phyloP scores from a whole-genome alignment of 2,797 vertebrate genomes.

The Lithobates sylvaticus region DNA sequence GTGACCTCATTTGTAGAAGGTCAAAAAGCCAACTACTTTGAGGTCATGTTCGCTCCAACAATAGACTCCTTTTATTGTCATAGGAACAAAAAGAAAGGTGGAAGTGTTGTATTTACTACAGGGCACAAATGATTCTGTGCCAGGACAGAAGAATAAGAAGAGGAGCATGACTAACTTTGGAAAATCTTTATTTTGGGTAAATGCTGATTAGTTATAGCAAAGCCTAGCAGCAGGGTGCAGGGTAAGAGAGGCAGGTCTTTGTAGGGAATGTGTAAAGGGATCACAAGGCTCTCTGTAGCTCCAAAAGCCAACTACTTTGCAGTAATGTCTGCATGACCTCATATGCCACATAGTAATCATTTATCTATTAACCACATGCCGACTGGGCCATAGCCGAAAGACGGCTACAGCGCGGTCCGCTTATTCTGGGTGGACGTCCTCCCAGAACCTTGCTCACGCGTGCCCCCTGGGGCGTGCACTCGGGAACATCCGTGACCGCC shows the following conservation, averaged over 20 bases:
- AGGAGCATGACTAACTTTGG: background rate
- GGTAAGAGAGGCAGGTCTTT: too few species aligned
- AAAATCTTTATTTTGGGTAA: background rate
- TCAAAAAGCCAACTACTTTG: slow-evolving; percentile 24
- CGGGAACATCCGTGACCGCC: too few species aligned
- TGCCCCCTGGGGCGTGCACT: too few species aligned
- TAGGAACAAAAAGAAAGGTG: background rate
- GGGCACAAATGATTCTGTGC: background rate
- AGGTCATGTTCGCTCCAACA: slow-evolving; percentile 21
- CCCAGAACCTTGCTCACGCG: too few species aligned
- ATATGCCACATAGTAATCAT: background rate
- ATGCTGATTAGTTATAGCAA: too few species aligned
- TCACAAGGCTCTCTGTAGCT: too few species aligned
- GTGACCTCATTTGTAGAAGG: slow-evolving; percentile 27
- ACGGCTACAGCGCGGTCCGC: too few species aligned
- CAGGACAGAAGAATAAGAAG: background rate
- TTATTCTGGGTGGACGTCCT: too few species aligned
- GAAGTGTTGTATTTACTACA: background rate
- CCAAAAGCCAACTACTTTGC: background rate
- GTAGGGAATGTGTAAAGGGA: too few species aligned
- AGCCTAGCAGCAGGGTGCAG: too few species aligned
- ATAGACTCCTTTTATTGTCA: slow-evolving; percentile 8
- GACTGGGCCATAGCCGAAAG: too few species aligned
- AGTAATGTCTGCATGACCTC: background rate
- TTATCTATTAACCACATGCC: too few species aligned